Conservation (phyloP, 2,797 vertebrate genomes). For the Telmatherina bonti region DNA sequence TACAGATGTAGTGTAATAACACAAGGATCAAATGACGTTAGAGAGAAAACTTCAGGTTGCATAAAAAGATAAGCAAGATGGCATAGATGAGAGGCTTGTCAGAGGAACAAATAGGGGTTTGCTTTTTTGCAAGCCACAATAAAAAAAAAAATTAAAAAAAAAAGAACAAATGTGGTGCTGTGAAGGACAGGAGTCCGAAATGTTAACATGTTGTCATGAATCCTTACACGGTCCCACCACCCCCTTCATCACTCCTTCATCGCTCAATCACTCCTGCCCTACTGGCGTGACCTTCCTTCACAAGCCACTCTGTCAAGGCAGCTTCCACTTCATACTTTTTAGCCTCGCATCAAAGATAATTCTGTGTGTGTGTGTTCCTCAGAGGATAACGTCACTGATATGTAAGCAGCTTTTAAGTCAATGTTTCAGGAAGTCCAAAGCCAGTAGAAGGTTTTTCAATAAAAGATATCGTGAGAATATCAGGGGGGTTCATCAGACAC, state of each 20-base stretch:
- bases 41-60: conserved; percentile 27
- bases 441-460: conserved; percentile 35
- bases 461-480: conserved; percentile 30
- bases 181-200: conserved; percentile 51
- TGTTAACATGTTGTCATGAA: conserved; percentile 65
- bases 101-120: conserved; percentile 35
- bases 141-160: conserved; percentile 8
- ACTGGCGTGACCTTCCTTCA: conserved; percentile 57
- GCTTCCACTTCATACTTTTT: conserved; percentile 51
- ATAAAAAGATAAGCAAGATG: conserved; percentile 28
- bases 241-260: conserved; percentile 11
- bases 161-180: conserved; percentile 63
- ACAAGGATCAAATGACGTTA: conserved; percentile 4
- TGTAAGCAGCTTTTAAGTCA: conserved; percentile 29
- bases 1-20: conserved; percentile 4
- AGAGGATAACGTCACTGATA: conserved; percentile 44
- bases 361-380: conserved; percentile 10
- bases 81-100: not conserved
- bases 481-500: conserved; percentile 5
- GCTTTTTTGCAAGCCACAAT: conserved; percentile 35
- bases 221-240: conserved; percentile 46
- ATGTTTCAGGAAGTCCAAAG: conserved; percentile 46
- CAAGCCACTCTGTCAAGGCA: conserved; percentile 55
- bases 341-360: conserved; percentile 59
- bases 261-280: conserved; percentile 27